Evolutionary conservation across 2,113 vertebrate genomes (phyloP), one percentile per base, ranked within the genome.

Genomic region (Laterallus jamaicensis): DNA sequence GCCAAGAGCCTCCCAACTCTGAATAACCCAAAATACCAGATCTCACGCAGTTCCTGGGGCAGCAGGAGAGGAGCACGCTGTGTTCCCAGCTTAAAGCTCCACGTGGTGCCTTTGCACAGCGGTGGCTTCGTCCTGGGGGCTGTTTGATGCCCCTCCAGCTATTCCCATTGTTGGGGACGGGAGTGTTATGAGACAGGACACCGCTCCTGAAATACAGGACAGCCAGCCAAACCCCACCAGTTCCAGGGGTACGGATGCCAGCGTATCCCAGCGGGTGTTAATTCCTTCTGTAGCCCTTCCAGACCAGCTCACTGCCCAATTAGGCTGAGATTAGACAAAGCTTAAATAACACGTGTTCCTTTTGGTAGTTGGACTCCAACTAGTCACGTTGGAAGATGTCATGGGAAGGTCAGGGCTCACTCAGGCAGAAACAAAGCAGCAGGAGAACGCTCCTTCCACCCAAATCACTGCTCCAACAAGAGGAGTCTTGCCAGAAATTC

Each of bases 21-120:
- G 3, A 4, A 5, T 8, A 10, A 66, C 56, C 40, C 2, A 11
- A 11, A 29, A 67, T 58, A 32, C 0, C 0, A 1, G 9, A 56
- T 49, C n/a, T 15, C 58, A 54, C 0, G 0, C 19, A 6, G 9
- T 11, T 39, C 49, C 32, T 16, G 35, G 4, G 29, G 39, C 44
- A 55, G 63, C 5, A 1, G 82, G 74, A 87, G 42, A 35, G 55
- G 37, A 86, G 7, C 37, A 39, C 7, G 1, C 12, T 1, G 10
- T 9, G 39, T 20, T 64, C 58, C 58, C 4, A 12, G 58, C 47
- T 47, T 24, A 63, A 11, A 62, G 32, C 52, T 85, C 56, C 71
- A 52, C 2, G 9, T 2, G 4, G 42, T 50, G 64, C 52, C 35
- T 47, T 81, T 0, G 2, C 1, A 1, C 84, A 62, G 55, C 0